Base-by-base conservation (phyloP, 2,888 invertebrate species). In the Anoplius nigerrimus region DNA sequence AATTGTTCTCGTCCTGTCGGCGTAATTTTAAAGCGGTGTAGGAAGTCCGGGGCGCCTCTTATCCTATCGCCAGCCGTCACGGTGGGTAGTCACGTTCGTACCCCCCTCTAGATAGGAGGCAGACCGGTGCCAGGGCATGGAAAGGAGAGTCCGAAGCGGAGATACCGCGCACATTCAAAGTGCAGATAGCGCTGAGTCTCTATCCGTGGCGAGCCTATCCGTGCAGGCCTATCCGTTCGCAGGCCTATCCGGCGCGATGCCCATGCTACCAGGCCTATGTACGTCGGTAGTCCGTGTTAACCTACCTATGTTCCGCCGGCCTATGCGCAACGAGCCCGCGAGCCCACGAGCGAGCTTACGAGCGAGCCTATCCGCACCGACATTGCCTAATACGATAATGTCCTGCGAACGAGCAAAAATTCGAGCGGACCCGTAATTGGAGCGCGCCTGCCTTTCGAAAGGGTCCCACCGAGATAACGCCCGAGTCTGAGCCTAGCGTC, bases 1-100 rank as follows among this genome's bases (percentile, higher is more conserved):
- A 86, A 86, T 85, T 83, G 83, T 81, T 74, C 64, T 58, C 83
- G 78, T 82, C 81, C 79, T 75, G 79, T 61, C 71, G 72, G 64
- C 55, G 74, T 82, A 81, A 83, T 81, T 84, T 82, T 76, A 75
- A 82, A 81, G 71, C 78, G 70, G 69, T 83, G 81, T 84, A 84
- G 84, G 84, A 85, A 85, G 82, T 81, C 64, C 74, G 72, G 76
- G 73, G 74, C 69, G 62, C 73, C 77, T 78, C 76, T 86, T 85
- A 85, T 85, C 86, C 82, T 86, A 86, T 86, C 84, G 77, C 72
- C 60, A 76, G 73, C 65, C 63, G 84, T 82, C 84, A 82, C 80
- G 84, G 78, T 82, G 79, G 70, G 73, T 82, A 80, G 80, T 48
- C 16, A 20, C 16, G 34, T 34, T 34, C 34, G 34, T 34, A 34